These are phyloP conservation scores for Tympanuchus pallidicinctus DNA, from an alignment of 2,113 vertebrate genomes.

Conservation along the genomic window DNA sequence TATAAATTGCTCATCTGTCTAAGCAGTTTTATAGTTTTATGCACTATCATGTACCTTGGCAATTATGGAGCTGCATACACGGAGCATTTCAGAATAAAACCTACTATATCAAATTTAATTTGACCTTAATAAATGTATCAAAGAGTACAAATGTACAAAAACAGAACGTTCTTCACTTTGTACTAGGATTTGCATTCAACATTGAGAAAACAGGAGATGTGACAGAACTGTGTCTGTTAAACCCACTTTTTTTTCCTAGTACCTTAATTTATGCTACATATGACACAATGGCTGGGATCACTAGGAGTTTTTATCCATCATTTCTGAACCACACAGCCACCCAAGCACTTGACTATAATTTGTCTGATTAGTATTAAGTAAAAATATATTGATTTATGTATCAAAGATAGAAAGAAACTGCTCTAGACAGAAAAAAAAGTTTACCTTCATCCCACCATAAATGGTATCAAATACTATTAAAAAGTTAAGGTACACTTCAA, in stretches of 20 bases:
- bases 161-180: constrained; percentile 50
- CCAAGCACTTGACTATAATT: constrained; percentile 3
- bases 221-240: constrained; percentile 41
- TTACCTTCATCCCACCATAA: constrained; percentile 13
- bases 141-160: constrained; percentile 68
- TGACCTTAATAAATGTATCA: constrained; percentile 71
- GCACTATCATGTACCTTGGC: constrained; percentile 61
- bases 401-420: constrained; percentile 45
- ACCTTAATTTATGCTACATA: not conserved
- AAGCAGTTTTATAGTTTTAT: constrained; percentile 78
- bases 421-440: not conserved
- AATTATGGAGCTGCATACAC: constrained; percentile 76
- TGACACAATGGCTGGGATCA: not conserved
- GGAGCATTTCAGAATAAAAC: constrained; percentile 74
- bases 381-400: constrained; percentile 25
- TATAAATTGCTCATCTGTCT: constrained; percentile 74
- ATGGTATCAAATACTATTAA: constrained; percentile 56
- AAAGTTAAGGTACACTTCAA: constrained; percentile 56
- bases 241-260: constrained; percentile 51
- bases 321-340: not conserved
- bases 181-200: constrained; percentile 41
- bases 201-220: constrained; percentile 45
- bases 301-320: constrained; percentile 20
- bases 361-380: constrained; percentile 57
- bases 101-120: constrained; percentile 77